phyloP scores from a whole-genome alignment of 2,888 invertebrate species.

The Formica aserva region DNA sequence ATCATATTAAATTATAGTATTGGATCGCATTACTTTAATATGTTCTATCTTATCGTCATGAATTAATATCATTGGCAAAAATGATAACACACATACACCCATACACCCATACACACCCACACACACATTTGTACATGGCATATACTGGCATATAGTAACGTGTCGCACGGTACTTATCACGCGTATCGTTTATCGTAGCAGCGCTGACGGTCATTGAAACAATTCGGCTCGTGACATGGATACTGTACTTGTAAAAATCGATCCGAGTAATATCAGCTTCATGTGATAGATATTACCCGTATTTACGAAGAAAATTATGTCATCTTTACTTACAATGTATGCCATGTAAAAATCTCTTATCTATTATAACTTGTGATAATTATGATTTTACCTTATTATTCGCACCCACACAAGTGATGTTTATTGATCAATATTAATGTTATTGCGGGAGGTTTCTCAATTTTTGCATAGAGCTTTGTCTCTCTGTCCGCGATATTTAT shows the following conservation, averaged over 20 bases:
- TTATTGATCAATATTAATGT: neutral
- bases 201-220: neutral
- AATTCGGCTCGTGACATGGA: neutral
- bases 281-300: neutral
- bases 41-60: neutral
- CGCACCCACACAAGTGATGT: neutral
- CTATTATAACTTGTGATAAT: neutral
- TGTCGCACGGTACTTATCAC: neutral
- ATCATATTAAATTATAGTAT: neutral
- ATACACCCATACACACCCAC: too few species aligned
- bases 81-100: neutral
- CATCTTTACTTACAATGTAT: neutral
- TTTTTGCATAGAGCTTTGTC: neutral
- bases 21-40: neutral
- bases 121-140: neutral
- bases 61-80: neutral
- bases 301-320: neutral
- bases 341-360: neutral
- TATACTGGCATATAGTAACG: neutral
- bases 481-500: neutral
- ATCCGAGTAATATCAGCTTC: neutral
- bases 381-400: neutral
- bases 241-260: neutral
- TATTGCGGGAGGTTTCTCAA: neutral
- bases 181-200: neutral